These are phyloP conservation scores for Lepidurus arcticus DNA, from an alignment of 1,140 invertebrate genomes.

Conservation along the genomic window DNA sequence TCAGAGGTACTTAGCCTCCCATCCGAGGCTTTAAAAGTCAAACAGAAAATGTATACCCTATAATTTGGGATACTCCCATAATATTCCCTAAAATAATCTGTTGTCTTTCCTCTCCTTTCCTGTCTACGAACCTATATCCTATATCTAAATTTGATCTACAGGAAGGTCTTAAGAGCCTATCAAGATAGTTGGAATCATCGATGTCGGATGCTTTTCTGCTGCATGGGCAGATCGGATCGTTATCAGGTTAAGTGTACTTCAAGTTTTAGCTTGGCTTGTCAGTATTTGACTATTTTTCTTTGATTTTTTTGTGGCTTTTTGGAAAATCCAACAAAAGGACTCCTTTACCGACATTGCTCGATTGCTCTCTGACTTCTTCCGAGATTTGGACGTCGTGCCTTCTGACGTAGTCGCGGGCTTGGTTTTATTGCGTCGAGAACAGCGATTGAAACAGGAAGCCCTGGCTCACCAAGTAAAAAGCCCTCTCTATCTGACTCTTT, in stretches of 20 bases:
- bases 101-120: background rate
- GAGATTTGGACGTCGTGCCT: slow-evolving; percentile 85
- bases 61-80: background rate
- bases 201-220: slow-evolving; percentile 78
- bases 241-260: slow-evolving; percentile 54
- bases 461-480: slow-evolving; percentile 64
- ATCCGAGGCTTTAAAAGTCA: background rate
- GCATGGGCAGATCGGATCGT: slow-evolving; percentile 70
- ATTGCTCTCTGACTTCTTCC: slow-evolving; percentile 80
- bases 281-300: background rate
- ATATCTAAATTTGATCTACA: slow-evolving; percentile 45
- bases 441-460: slow-evolving; percentile 69
- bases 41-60: background rate
- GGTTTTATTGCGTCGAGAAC: slow-evolving; percentile 71
- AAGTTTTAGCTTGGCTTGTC: background rate
- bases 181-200: slow-evolving; percentile 86
- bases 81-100: background rate
- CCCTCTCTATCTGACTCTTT: background rate
- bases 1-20: slow-evolving; percentile 58
- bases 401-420: slow-evolving; percentile 83
- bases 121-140: background rate
- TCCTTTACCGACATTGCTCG: slow-evolving; percentile 81
- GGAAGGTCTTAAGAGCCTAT: slow-evolving; percentile 81
- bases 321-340: slow-evolving; percentile 51
- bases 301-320: slow-evolving; percentile 36